phyloP scores from a whole-genome alignment of 2,797 vertebrate species.

The Schizopygopsis malacanthus region DNA sequence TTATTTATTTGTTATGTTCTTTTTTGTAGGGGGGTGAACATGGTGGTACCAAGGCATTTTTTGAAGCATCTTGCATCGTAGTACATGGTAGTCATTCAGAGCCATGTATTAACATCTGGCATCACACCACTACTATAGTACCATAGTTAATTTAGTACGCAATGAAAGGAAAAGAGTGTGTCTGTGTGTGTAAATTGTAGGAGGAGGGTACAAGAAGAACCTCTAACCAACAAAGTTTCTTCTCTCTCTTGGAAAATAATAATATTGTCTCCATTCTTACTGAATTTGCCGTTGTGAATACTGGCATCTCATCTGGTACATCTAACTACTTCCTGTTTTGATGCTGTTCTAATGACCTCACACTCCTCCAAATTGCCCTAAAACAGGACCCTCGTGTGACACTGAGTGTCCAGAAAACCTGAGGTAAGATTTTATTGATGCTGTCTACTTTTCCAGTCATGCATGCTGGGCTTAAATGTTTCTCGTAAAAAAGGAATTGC shows the following conservation, averaged over 20 bases:
- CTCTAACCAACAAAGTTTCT: not conserved
- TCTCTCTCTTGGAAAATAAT: not conserved
- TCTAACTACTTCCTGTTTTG: slow-evolving; percentile 52
- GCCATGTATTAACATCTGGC: not conserved
- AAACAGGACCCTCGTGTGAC: slow-evolving; percentile 50
- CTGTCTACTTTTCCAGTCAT: slow-evolving; percentile 47
- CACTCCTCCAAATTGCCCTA: slow-evolving; percentile 42
- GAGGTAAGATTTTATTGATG: slow-evolving; percentile 47
- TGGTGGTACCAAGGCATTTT: not conserved
- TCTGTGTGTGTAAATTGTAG: not conserved
- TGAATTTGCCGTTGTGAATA: not conserved
- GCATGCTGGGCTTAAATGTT: slow-evolving; percentile 5
- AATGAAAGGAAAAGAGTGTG: not conserved
- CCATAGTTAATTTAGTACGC: not conserved
- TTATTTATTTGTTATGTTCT: not conserved
- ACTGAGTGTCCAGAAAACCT: slow-evolving; percentile 53
- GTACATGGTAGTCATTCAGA: not conserved
- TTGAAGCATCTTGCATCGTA: not conserved
- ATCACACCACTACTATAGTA: not conserved
- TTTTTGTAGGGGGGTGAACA: not conserved
- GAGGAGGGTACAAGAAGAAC: not conserved
- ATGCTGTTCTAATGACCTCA: slow-evolving; percentile 56
- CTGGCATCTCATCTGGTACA: slow-evolving; percentile 13
- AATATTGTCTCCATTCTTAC: not conserved
- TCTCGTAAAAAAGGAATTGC: not conserved